phyloP scores from a whole-genome alignment of 2,113 vertebrate species.

The Oncorhynchus nerka region DNA sequence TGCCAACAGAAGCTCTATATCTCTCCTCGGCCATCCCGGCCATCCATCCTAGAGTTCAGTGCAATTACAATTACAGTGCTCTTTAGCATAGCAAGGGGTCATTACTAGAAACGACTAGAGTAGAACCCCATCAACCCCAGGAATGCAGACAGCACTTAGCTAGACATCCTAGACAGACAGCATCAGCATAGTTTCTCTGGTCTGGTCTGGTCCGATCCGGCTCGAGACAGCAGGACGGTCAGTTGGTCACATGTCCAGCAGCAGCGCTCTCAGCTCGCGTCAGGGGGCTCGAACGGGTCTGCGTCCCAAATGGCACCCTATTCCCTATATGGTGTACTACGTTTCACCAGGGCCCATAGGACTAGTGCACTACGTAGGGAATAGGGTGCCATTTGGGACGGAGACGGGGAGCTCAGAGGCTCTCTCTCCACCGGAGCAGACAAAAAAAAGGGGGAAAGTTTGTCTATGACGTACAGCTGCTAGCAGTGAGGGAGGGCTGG shows the following conservation, averaged over 20 bases:
- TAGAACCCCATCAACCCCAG: background rate
- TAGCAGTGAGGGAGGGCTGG: conserved; percentile 35
- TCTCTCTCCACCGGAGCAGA: conserved; percentile 3
- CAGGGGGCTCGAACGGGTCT: no score
- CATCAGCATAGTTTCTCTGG: background rate
- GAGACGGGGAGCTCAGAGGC: background rate
- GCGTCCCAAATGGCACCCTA: no score
- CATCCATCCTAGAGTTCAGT: background rate
- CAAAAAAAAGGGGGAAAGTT: conserved; percentile 58
- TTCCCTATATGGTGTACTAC: no score
- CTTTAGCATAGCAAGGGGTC: conserved; percentile 10
- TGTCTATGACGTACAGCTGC: conserved; percentile 47
- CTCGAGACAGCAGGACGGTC: background rate
- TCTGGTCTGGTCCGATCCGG: background rate
- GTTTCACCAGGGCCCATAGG: no score
- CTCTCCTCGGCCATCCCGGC: background rate
- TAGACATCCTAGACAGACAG: background rate
- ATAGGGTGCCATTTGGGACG: no score
- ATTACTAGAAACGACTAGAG: background rate
- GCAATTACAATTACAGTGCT: conserved; percentile 2
- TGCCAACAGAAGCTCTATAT: conserved; percentile 7
- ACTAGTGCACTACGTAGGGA: no score
- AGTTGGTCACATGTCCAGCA: no score
- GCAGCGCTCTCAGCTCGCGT: no score
- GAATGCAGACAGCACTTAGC: background rate